phyloP scores from a whole-genome alignment of 2,113 vertebrate genomes.

The Microtus pennsylvanicus region DNA sequence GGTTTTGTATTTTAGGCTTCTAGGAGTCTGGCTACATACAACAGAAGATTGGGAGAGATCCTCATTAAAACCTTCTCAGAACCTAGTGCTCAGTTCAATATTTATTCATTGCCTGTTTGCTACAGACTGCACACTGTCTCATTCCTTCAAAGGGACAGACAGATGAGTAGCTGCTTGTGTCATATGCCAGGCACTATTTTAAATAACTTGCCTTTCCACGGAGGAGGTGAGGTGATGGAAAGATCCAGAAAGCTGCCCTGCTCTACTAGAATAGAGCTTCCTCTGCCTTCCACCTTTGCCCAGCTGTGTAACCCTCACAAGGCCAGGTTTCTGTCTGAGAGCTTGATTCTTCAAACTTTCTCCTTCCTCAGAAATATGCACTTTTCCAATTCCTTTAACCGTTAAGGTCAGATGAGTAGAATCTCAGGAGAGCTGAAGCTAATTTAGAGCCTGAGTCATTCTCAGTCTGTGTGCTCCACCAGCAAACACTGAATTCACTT shows the following conservation, averaged over 20 bases:
- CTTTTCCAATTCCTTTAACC: conserved; percentile 25
- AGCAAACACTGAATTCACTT: conserved; percentile 9
- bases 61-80: background rate
- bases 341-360: background rate
- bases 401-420: background rate
- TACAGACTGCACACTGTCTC: background rate
- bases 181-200: background rate
- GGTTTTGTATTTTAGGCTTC: background rate
- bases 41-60: background rate
- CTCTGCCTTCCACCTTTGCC: background rate
- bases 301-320: background rate
- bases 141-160: background rate
- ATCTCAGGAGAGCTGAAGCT: background rate
- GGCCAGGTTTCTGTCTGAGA: conserved; percentile 12
- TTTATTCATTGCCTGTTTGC: background rate
- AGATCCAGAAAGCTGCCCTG: background rate
- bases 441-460: background rate
- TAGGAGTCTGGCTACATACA: background rate
- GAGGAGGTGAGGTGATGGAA: background rate
- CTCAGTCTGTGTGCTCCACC: background rate
- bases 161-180: background rate
- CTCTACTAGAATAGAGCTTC: background rate
- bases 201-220: background rate
- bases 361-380: background rate
- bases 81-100: background rate